A percentile compares a stretch with the other conserved stretches of the same genome.
phyloP scores from a whole-genome alignment of 2,113 vertebrate species.

The Dicerorhinus sumatrensis region DNA sequence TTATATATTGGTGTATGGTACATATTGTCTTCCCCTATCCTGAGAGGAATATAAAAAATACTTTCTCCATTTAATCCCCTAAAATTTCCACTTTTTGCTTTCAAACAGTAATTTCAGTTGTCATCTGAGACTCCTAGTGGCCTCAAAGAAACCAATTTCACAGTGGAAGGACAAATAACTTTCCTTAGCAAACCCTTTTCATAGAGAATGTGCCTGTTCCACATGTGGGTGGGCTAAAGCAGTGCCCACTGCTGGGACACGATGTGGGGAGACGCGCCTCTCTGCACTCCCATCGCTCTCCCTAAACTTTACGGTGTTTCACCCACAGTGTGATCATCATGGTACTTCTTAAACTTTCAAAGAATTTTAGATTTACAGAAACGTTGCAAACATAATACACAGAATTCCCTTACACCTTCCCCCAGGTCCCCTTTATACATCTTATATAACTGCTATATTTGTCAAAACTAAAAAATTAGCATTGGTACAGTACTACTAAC shows the following conservation, averaged over 20 bases:
- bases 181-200: not conserved
- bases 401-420: not conserved
- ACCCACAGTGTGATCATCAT: not conserved
- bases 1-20: not conserved
- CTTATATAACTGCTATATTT: not conserved
- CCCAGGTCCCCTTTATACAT: not conserved
- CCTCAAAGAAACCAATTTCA: conserved; percentile 14
- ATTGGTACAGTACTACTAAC: not conserved
- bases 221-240: not conserved
- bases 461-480: not conserved
- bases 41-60: not conserved
- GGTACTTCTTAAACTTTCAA: not conserved
- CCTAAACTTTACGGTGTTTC: not conserved
- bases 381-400: not conserved
- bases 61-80: not conserved
- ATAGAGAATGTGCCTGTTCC: not conserved
- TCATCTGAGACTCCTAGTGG: not conserved
- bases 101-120: not conserved
- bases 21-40: not conserved
- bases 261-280: accelerated
- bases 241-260: not conserved
- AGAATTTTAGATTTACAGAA: conserved; percentile 36
- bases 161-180: not conserved
- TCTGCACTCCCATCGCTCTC: not conserved
- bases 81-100: not conserved